Base-by-base conservation (phyloP, 2,888 invertebrate genomes). In the Epistrophe grossulariae region DNA sequence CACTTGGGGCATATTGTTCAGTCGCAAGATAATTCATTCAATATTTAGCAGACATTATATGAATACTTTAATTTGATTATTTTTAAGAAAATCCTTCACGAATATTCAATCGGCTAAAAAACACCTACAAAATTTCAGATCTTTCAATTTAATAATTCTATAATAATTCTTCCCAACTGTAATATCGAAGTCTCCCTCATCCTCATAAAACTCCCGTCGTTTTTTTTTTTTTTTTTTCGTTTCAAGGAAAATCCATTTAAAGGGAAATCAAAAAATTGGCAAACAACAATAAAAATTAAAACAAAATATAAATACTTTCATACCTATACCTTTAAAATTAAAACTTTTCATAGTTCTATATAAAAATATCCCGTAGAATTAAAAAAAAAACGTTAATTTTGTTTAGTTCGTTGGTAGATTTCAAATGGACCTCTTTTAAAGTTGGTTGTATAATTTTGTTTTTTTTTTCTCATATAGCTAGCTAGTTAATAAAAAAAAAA, bases 341-440 rank as follows among this genome's bases (percentile, higher is more conserved):
- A 45, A 64, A 17, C 38, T 68, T 15, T 45, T 19, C 13, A 68
- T 13, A 35, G 68, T 50, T 35, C 19, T 68, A 19, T 19, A 52
- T 40, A 50, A 62, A 57, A 57, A 43, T 79, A 71, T 35, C 78
- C 82, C 28, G 85, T 87, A 87, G 85, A 52, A 59, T 74, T 78
- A 48, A 11, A 68, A 66, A 45, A 24, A 68, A 43, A 70, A 57
- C n/a, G 62, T 82, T 79, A 45, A 64, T 82, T 87, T 85, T 40
- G 43, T 78, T 79, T 60, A 68, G 60, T 74, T 84, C 74, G 87
- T 87, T 87, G 68, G 79, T 87, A 87, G 83, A 83, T 59, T 74
- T 87, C 62, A 60, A 71, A 82, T 35, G 55, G 35, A 82, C 55
- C 78, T 76, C 79, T 52, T 74, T 85, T 64, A 77, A 74, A 80